Evolutionary conservation across 2,113 vertebrate genomes (phyloP).

Genomic region (Burhinus oedicnemus): DNA sequence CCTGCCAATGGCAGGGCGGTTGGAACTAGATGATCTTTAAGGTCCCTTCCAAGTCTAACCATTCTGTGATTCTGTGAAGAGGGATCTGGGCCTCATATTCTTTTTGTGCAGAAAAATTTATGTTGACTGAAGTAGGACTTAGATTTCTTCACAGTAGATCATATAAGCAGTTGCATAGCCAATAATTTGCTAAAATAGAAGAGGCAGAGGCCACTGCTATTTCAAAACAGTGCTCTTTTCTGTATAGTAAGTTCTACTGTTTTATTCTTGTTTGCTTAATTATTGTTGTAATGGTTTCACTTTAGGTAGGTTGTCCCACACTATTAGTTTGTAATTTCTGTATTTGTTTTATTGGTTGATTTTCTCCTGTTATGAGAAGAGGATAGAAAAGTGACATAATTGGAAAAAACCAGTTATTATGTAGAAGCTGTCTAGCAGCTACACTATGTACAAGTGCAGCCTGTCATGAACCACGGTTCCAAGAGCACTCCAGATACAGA

Average conservation of each 20-base stretch:
- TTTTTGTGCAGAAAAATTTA: neutral
- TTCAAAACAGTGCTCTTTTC: neutral
- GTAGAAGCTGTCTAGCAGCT: neutral
- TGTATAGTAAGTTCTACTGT: neutral
- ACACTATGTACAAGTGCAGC: neutral
- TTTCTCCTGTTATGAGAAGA: neutral
- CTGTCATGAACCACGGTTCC: neutral
- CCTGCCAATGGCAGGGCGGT: too few relatives aligned
- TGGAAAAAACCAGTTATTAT: neutral
- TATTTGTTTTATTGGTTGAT: neutral
- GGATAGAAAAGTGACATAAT: neutral
- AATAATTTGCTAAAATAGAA: neutral
- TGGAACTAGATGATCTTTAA: too few relatives aligned
- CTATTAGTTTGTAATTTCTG: neutral
- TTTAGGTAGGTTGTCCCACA: neutral
- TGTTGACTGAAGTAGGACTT: neutral
- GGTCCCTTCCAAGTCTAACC: too few relatives aligned
- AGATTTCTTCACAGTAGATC: neutral
- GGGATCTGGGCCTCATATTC: neutral
- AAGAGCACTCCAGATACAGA: neutral
- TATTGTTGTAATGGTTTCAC: neutral
- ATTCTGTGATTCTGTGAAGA: too few relatives aligned
- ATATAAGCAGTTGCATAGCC: neutral
- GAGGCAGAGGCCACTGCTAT: neutral
- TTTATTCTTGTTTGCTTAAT: neutral